Conservation (phyloP, 2,113 vertebrate genomes). For the Lanius ludovicianus region DNA sequence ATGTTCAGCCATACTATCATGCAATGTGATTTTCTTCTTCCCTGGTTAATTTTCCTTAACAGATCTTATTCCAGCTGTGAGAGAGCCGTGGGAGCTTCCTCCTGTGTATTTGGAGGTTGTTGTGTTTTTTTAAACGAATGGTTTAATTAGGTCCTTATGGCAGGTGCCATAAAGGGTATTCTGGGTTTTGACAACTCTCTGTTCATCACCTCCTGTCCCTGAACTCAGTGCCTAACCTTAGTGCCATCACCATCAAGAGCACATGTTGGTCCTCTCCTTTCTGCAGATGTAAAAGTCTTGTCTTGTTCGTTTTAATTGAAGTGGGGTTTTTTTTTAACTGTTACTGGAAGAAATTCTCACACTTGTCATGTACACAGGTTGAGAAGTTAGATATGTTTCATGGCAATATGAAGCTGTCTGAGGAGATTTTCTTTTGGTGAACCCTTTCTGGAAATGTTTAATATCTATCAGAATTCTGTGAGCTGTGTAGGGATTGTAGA, state of each 20-base stretch:
- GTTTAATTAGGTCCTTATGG: background rate
- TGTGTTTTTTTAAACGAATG: background rate
- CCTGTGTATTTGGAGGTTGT: background rate
- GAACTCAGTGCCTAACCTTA: background rate
- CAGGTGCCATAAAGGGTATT: background rate
- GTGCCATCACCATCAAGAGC: too few species aligned
- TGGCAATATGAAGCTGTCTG: background rate
- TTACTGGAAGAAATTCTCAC: background rate
- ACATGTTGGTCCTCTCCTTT: background rate
- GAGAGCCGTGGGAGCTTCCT: background rate
- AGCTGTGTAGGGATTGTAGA: background rate
- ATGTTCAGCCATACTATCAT: too few species aligned
- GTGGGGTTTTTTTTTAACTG: background rate
- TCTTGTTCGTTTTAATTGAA: background rate
- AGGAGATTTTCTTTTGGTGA: background rate
- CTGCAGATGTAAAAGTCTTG: background rate
- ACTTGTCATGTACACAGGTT: accelerated
- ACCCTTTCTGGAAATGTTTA: too few species aligned
- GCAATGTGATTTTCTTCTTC: background rate
- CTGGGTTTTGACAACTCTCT: too few species aligned
- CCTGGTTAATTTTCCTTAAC: background rate
- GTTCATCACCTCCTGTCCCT: background rate
- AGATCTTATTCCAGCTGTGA: background rate
- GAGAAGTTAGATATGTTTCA: background rate
- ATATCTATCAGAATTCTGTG: too few species aligned